Base-by-base conservation (phyloP, 2,797 vertebrate species). In the Amniataba percoides region DNA sequence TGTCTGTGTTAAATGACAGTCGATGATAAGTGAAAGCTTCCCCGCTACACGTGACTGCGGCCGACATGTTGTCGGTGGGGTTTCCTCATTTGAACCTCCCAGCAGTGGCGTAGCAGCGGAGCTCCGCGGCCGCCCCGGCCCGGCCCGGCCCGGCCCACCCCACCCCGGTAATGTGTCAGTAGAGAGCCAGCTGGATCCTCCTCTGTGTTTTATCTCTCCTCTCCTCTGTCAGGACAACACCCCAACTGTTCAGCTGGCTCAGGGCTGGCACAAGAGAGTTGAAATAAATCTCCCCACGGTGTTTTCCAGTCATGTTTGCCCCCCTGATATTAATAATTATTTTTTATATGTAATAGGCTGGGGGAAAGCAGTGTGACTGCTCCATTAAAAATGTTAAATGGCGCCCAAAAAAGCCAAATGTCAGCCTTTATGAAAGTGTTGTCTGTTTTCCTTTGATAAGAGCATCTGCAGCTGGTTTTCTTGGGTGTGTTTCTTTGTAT, bases 41-140 rank as follows among this genome's bases (percentile, higher is more conserved):
- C 51, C 11, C 31, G 3, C 80, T 84, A 83, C 89, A 92, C 85
- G 92, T 93, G 91, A 94, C 91, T 93, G 89, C 82, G 81, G 88
- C 90, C 84, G 92, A 92, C 91, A 92, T 92, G 70, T 90, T 93
- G 90, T 89, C 65, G 78, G 78, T 39, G 27, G 58, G 58, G 73
- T 90, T 74, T 83, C 88, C 83, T 81, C 80, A 25, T 5, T 27
- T 90, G 78, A 90, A 82, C 86, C 89, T 83, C 77, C 68, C 84
- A 75, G 67, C 87, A 86, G 90, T 85, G 90, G 87, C 90, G 89
- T 86, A 91, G 85, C 78, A 43, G 52, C 14, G 19, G 55, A 74
- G 71, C 59, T 11, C 61, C 49, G 16, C n/a, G 65, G 62, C 80
- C 52, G 36, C 68, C 60, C 63, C 11, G 49, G 52, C 71, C 68